phyloP scores from a whole-genome alignment of 1,140 invertebrate species.

The Drosophila ohnishii region DNA sequence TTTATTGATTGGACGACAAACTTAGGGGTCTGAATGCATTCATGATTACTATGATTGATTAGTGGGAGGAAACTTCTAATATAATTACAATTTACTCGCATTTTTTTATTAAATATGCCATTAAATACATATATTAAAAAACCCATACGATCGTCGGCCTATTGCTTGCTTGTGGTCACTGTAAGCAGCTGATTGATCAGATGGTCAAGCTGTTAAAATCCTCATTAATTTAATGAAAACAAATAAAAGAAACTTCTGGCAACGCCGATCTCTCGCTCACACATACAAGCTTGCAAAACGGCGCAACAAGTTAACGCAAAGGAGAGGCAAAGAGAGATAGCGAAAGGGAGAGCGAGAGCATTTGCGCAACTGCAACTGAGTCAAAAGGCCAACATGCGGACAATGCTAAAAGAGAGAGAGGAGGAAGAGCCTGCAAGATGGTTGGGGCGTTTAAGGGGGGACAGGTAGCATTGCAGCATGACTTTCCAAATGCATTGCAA shows the following conservation, averaged over 20 bases:
- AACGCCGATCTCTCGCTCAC: constrained; percentile 10
- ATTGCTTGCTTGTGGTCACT: background rate
- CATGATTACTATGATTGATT: no score
- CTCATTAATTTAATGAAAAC: constrained; percentile 4
- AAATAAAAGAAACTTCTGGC: constrained; percentile 17
- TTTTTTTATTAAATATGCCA: background rate
- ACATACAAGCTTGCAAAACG: background rate
- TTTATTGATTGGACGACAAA: background rate
- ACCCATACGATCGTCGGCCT: background rate
- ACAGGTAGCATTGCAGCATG: constrained; percentile 31
- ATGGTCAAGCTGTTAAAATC: constrained; percentile 4
- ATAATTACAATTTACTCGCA: background rate
- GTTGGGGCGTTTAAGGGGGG: background rate
- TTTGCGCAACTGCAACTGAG: constrained; percentile 57
- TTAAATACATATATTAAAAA: background rate
- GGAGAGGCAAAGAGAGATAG: background rate
- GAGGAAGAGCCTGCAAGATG: constrained; percentile 4
- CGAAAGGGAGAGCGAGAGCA: constrained; percentile 9
- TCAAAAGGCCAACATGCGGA: constrained; percentile 19
- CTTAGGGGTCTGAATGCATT: background rate
- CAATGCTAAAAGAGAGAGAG: constrained; percentile 3
- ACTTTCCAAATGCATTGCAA: constrained; percentile 31
- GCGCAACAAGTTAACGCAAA: constrained; percentile 39
- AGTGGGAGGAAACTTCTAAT: background rate
- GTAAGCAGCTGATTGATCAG: constrained; percentile 11